Evolutionary conservation across 2,888 invertebrate genomes (phyloP).

Genomic region (Drosophila meridionalis): DNA sequence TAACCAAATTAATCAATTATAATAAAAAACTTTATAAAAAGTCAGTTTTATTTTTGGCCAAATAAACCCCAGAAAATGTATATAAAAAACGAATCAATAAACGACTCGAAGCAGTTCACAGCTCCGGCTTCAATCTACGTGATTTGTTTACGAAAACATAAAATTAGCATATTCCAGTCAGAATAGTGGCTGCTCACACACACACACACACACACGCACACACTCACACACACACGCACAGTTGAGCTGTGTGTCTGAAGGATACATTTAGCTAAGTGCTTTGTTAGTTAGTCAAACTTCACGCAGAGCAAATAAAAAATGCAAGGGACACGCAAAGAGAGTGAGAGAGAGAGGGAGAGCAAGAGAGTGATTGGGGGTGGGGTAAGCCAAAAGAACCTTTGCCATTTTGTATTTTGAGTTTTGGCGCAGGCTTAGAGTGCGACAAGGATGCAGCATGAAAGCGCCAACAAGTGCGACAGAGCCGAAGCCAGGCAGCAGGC

Average conservation of each 20-base stretch:
- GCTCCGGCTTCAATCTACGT: slow-evolving; percentile 53
- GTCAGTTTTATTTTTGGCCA: background rate
- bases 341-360: background rate
- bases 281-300: slow-evolving; percentile 66
- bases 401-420: slow-evolving; percentile 78
- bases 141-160: slow-evolving; percentile 71
- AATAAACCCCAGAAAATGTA: slow-evolving; percentile 4
- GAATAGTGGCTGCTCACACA: slow-evolving; percentile 17
- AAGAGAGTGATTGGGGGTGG: background rate
- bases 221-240: slow-evolving; percentile 5
- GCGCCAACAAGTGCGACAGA: slow-evolving; percentile 43
- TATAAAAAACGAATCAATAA: slow-evolving; percentile 27
- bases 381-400: slow-evolving; percentile 53
- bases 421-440: slow-evolving; percentile 71
- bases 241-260: slow-evolving; percentile 14
- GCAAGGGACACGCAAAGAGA: slow-evolving; percentile 2
- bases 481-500: slow-evolving; percentile 17
- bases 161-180: slow-evolving; percentile 68
- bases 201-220: slow-evolving; percentile 7
- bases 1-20: slow-evolving; percentile 7
- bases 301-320: slow-evolving; percentile 55
- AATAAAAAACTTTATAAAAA: background rate
- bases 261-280: slow-evolving; percentile 74
- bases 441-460: slow-evolving; percentile 42
- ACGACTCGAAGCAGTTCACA: slow-evolving; percentile 20